phyloP scores from a whole-genome alignment of 2,113 vertebrate genomes.

The Micronycteris hirsuta region DNA sequence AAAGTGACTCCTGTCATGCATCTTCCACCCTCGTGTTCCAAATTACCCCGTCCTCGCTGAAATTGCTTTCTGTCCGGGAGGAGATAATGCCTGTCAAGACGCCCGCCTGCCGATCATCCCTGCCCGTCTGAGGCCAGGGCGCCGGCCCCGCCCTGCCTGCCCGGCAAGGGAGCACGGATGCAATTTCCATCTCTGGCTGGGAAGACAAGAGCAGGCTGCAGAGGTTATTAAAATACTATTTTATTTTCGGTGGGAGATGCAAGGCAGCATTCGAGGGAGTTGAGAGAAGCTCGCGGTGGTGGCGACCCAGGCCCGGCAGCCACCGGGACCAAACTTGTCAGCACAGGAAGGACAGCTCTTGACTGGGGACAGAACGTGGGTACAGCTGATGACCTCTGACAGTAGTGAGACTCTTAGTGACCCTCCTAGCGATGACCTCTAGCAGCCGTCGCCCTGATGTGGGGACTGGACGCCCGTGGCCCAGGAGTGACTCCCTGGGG shows the following conservation, averaged over 20 bases:
- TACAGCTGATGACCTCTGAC: background rate
- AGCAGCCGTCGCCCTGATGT: background rate
- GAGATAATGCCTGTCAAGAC: constrained; percentile 80
- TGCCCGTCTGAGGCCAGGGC: background rate
- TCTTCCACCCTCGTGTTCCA: constrained; percentile 82
- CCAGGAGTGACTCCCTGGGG: too few relatives aligned
- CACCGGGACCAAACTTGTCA: background rate
- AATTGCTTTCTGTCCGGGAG: constrained; percentile 85
- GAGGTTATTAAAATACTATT: background rate
- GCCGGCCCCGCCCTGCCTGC: background rate
- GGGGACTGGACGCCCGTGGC: too few relatives aligned
- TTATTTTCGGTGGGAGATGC: background rate
- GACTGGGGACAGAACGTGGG: background rate
- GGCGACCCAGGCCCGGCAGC: background rate
- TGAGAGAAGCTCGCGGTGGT: background rate
- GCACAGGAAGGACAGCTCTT: background rate
- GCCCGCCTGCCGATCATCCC: constrained; percentile 55
- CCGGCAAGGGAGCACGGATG: background rate
- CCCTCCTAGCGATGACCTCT: background rate
- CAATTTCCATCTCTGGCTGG: constrained; percentile 21
- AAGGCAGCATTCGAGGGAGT: background rate
- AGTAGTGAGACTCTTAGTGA: background rate
- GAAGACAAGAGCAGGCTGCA: background rate
- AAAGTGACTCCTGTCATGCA: constrained; percentile 78
- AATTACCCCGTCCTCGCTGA: constrained; percentile 80